phyloP scores from a whole-genome alignment of 2,113 vertebrate species.

The Rhinolophus sinicus region DNA sequence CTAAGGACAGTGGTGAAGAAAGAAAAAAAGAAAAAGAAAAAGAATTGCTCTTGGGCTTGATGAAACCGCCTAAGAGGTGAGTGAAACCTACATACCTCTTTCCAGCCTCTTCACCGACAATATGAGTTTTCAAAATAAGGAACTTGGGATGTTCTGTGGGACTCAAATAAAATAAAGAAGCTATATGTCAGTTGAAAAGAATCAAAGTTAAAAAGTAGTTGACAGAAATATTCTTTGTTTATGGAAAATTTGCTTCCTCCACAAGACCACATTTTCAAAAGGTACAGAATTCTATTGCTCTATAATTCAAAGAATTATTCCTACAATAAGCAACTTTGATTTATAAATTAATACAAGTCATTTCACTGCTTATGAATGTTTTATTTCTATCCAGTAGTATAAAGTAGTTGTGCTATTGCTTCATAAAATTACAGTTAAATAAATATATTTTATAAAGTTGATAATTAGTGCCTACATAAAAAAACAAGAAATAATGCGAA shows the following conservation, averaged over 20 bases:
- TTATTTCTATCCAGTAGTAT: background rate
- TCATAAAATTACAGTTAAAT: background rate
- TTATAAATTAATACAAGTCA: background rate
- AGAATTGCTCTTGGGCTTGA: background rate
- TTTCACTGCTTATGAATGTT: background rate
- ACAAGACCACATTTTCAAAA: background rate
- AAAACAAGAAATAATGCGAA: background rate
- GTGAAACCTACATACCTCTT: background rate
- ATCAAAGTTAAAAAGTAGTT: background rate
- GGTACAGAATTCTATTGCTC: background rate
- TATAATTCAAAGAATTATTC: background rate
- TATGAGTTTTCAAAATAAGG: background rate
- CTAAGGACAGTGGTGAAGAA: background rate
- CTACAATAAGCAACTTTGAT: background rate
- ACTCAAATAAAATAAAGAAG: background rate
- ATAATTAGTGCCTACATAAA: background rate
- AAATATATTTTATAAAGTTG: background rate
- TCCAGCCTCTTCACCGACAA: background rate
- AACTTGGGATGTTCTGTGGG: background rate
- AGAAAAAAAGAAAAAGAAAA: background rate
- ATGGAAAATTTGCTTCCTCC: background rate
- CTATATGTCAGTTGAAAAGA: background rate
- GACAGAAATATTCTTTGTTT: background rate
- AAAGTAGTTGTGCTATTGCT: background rate
- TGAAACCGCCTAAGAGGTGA: background rate